These are phyloP conservation scores for Dromaius novaehollandiae DNA, from an alignment of 2,113 vertebrate genomes.

Conservation along the genomic window DNA sequence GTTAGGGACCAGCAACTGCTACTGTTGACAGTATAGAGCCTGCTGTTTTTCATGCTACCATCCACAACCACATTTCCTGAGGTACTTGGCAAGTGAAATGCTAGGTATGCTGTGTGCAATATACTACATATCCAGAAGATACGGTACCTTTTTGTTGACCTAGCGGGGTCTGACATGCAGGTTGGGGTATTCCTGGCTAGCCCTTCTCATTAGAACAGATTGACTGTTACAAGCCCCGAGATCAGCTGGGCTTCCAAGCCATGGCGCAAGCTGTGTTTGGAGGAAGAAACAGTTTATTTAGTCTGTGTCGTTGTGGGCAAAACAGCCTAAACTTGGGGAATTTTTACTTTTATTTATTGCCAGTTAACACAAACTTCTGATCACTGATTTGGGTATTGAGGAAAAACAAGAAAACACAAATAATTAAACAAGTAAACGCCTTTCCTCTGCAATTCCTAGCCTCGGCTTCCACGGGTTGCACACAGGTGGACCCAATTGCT, in stretches of 20 bases:
- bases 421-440: too few species aligned
- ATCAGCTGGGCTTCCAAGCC: background rate
- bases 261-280: accelerated
- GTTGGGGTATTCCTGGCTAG: background rate
- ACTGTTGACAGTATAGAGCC: background rate
- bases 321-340: too few species aligned
- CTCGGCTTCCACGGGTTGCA: too few species aligned
- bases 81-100: background rate
- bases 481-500: too few species aligned
- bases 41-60: background rate
- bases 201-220: too few species aligned
- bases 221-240: accelerated
- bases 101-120: too few species aligned
- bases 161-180: background rate
- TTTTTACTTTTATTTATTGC: background rate
- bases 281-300: accelerated
- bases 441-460: too few species aligned
- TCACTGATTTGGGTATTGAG: too few species aligned
- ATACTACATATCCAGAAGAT: background rate
- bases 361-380: too few species aligned
- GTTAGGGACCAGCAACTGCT: background rate
- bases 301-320: too few species aligned
- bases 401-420: too few species aligned
- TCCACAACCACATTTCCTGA: background rate
- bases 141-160: background rate